Conservation (phyloP, 2,888 invertebrate species). For the Camptogramma bilineatum region DNA sequence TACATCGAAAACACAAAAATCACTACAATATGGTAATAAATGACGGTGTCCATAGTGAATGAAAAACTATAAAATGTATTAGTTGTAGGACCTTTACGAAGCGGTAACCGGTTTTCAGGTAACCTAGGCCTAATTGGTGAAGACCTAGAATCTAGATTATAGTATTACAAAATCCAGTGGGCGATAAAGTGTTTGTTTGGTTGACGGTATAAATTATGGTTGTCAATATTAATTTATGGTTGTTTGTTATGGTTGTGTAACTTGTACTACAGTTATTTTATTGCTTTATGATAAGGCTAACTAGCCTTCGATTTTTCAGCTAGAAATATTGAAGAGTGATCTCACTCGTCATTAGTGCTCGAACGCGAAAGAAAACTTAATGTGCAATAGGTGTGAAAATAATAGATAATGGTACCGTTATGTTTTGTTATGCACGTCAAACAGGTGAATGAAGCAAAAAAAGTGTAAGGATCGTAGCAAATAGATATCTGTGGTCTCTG, state of each 20-base stretch:
- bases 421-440: no score
- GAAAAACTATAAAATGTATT: neutral
- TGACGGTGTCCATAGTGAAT: no score
- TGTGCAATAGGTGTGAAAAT: no score
- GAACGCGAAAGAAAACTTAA: no score
- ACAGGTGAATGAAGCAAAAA: no score
- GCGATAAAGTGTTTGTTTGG: conserved; percentile 23
- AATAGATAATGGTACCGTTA: no score
- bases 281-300: neutral
- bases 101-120: neutral
- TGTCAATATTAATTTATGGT: conserved; percentile 18
- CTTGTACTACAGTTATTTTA: neutral
- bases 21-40: no score
- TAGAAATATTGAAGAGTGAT: no score
- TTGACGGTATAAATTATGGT: conserved; percentile 26
- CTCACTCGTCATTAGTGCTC: no score
- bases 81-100: neutral
- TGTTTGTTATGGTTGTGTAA: conserved; percentile 15
- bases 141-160: conserved; percentile 70
- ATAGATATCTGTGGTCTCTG: no score
- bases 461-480: no score
- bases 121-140: conserved; percentile 68
- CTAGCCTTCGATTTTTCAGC: neutral
- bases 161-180: conserved; percentile 28
- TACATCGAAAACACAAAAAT: no score